These are phyloP conservation scores for Drosophila cardini DNA, from an alignment of 1,140 invertebrate genomes.

Conservation along the genomic window DNA sequence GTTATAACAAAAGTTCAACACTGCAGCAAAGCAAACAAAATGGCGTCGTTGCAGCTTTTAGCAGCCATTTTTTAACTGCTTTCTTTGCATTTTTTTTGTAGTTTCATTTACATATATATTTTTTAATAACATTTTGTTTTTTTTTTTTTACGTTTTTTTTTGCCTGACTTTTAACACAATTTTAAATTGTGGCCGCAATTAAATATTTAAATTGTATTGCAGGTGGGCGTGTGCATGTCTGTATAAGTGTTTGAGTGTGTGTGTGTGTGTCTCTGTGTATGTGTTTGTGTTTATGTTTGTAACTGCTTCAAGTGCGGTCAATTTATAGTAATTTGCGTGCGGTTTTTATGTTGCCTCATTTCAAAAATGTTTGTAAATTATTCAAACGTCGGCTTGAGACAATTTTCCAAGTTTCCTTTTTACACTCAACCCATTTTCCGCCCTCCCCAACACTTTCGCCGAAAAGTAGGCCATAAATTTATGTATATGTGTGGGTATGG, in stretches of 20 bases:
- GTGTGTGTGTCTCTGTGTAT: constrained; percentile 9
- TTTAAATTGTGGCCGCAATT: constrained; percentile 67
- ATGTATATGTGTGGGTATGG: neutral
- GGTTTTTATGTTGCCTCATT: constrained; percentile 67
- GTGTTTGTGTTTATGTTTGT: constrained; percentile 31
- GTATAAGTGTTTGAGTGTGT: neutral
- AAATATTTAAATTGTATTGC: constrained; percentile 78
- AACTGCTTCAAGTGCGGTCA: constrained; percentile 69
- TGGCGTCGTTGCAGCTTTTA: constrained; percentile 38
- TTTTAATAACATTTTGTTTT: constrained; percentile 11
- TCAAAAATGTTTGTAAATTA: constrained; percentile 64
- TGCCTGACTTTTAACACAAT: constrained; percentile 49
- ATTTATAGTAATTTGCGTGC: constrained; percentile 74
- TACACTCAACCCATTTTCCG: neutral
- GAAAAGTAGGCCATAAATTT: constrained; percentile 26
- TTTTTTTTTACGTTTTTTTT: constrained; percentile 40
- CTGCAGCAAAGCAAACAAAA: constrained; percentile 34
- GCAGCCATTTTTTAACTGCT: constrained; percentile 12
- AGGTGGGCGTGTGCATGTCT: constrained; percentile 4
- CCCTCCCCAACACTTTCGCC: neutral
- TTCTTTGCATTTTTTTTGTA: constrained; percentile 16
- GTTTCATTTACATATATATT: neutral
- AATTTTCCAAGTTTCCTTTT: constrained; percentile 38
- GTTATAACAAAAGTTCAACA: constrained; percentile 9
- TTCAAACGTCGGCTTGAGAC: constrained; percentile 69